phyloP scores from a whole-genome alignment of 2,797 vertebrate genomes.

The Urophycis tenuis region DNA sequence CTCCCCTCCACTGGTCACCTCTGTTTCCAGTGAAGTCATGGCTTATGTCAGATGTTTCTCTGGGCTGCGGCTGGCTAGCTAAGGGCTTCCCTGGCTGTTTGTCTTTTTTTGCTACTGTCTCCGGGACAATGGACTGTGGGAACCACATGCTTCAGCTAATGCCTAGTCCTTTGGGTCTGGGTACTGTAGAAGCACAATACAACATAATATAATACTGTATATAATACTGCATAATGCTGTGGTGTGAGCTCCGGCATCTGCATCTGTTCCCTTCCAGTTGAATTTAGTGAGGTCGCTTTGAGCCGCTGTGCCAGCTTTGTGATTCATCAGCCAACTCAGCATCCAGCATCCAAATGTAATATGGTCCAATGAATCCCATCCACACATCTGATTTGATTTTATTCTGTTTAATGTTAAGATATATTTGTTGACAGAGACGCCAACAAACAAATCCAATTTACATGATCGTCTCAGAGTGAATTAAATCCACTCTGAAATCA shows the following conservation, averaged over 20 bases:
- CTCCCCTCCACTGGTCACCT: conserved; percentile 13
- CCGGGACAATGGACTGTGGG: not conserved
- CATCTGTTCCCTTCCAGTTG: not conserved
- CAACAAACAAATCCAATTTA: not conserved
- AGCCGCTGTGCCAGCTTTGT: not conserved
- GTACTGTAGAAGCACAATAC: not conserved
- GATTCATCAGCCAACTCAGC: not conserved
- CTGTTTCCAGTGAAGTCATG: conserved; percentile 20
- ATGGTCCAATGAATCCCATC: not conserved
- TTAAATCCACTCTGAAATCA: not conserved
- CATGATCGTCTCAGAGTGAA: not conserved
- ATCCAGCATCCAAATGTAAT: not conserved
- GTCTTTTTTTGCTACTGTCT: too few species aligned
- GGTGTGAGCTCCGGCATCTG: not conserved
- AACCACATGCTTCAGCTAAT: too few species aligned
- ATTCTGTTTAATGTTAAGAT: not conserved
- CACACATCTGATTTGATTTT: not conserved
- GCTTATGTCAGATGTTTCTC: conserved; percentile 5
- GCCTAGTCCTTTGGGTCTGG: not conserved
- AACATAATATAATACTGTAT: not conserved
- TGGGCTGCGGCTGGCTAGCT: too few species aligned
- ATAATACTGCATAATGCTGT: not conserved
- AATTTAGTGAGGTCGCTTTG: not conserved
- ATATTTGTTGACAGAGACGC: not conserved
- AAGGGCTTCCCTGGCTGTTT: too few species aligned